A percentile compares a stretch with the other conserved stretches of the same genome.
These are phyloP conservation scores for Sialia sialis DNA, from an alignment of 2,113 vertebrate species.

Conservation along the genomic window DNA sequence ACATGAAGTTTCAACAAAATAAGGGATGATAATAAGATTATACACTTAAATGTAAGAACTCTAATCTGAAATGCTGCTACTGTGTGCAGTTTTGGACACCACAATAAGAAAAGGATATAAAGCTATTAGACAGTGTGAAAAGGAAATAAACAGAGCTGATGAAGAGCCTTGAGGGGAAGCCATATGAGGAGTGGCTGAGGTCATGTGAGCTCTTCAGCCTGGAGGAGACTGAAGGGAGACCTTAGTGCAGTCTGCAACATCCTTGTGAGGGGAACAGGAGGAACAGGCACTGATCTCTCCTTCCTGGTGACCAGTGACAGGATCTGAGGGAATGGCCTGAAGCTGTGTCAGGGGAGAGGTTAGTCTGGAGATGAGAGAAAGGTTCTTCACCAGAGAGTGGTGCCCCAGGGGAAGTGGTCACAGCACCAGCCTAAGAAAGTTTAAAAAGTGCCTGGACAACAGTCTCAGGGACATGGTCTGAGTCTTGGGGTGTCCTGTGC, in stretches of 20 bases:
- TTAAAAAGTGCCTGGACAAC: background rate
- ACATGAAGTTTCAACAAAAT: background rate
- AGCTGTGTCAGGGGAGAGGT: background rate
- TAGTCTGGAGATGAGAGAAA: background rate
- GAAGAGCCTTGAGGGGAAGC: background rate
- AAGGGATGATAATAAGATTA: background rate
- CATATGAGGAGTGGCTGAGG: background rate
- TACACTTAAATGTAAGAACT: background rate
- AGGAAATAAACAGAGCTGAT: background rate
- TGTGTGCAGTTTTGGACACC: background rate
- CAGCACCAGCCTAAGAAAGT: background rate
- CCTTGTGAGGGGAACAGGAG: rapidly evolving
- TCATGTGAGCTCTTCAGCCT: background rate
- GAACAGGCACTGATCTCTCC: background rate
- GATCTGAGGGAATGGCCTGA: background rate
- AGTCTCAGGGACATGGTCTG: no score
- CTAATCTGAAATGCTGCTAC: background rate
- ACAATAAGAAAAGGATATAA: background rate
- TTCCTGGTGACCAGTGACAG: background rate
- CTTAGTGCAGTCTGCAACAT: background rate
- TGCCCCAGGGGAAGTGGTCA: background rate
- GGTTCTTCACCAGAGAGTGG: background rate
- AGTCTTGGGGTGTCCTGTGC: background rate
- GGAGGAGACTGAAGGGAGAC: background rate
- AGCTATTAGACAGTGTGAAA: background rate